These are phyloP conservation scores for Xyliphius kryptos DNA, from an alignment of 2,113 vertebrate species.

Conservation along the genomic window DNA sequence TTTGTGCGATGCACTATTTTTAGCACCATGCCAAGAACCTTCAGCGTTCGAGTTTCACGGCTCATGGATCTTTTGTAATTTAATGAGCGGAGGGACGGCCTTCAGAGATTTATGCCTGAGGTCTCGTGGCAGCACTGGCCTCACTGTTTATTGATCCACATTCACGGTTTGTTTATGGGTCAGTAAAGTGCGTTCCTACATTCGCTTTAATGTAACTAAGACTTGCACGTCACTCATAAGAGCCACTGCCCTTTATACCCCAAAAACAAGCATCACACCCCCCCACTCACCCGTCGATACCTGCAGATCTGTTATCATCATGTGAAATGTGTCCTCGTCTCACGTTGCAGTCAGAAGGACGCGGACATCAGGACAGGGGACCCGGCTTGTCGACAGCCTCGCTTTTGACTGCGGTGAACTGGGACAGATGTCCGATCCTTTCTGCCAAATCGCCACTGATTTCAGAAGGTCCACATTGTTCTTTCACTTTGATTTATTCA, in stretches of 20 bases:
- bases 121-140: conserved; percentile 48
- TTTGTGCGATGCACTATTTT: conserved; percentile 61
- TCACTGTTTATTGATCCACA: conserved; percentile 60
- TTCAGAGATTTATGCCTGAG: conserved; percentile 56
- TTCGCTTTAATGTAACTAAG: conserved; percentile 29
- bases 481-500: conserved; percentile 53
- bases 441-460: conserved; percentile 39
- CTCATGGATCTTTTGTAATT: conserved; percentile 66
- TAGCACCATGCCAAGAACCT: conserved; percentile 53
- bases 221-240: conserved; percentile 28
- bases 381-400: conserved; percentile 28
- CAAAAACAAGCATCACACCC: conserved; percentile 29
- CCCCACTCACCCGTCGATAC: conserved; percentile 11
- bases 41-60: conserved; percentile 55
- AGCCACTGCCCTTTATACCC: conserved; percentile 37
- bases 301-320: neutral
- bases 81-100: conserved; percentile 59
- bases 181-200: conserved; percentile 47
- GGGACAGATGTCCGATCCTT: conserved; percentile 23
- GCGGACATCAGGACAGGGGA: neutral
- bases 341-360: neutral
- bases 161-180: conserved; percentile 63
- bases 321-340: too few species aligned
- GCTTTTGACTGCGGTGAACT: conserved; percentile 6
- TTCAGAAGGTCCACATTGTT: conserved; percentile 50